Base-by-base conservation (phyloP, 2,113 vertebrate genomes). In the Dipodomys spectabilis region DNA sequence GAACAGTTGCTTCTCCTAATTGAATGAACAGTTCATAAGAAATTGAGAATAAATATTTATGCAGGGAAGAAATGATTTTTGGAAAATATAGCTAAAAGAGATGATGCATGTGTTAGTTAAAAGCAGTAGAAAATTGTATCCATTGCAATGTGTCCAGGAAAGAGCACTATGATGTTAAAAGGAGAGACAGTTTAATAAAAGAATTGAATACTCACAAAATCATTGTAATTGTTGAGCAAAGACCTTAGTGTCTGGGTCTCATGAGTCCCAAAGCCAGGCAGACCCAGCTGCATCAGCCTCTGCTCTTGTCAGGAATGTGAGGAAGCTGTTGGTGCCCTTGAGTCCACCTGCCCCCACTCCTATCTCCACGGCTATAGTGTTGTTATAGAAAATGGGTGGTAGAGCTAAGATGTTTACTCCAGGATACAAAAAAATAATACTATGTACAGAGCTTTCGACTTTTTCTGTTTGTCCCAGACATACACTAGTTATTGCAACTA, bases 321-420 rank as follows among this genome's bases (percentile, higher is more conserved):
- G 12, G 62, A 71, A 71, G 39, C 1, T n/a, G 1, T 5, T 12
- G 19, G 4, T 5, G 7, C 4, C 2, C 1, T 27, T 53, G 73
- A 9, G 16, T 25, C 35, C 30, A 11, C 49, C 18, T 4, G 2
- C 75, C 27, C 49, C 25, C 20, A 12, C 49, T 49, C 8, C 49
- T 49, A 49, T 53, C 10, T 68, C 13, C 53, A 32, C 1, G 49
- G 23, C 67, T 62, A 2, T 1, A 27, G 62, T 3, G 7, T 2
- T 39, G 25, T 3, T 49, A 27, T 30, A 6, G 7, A 65, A 78
- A 65, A 32, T 39, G 9, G 22, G 67, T 16, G 25, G 15, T 2
- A 86, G 57, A 28, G 35, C 28, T 22, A 6, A 13, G 2, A 7
- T 6, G 5, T 19, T 86, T 10, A 49, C 35, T 20, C 23, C 13